Conservation (phyloP, 2,797 vertebrate genomes). For the Ptychadena robeensis region DNA sequence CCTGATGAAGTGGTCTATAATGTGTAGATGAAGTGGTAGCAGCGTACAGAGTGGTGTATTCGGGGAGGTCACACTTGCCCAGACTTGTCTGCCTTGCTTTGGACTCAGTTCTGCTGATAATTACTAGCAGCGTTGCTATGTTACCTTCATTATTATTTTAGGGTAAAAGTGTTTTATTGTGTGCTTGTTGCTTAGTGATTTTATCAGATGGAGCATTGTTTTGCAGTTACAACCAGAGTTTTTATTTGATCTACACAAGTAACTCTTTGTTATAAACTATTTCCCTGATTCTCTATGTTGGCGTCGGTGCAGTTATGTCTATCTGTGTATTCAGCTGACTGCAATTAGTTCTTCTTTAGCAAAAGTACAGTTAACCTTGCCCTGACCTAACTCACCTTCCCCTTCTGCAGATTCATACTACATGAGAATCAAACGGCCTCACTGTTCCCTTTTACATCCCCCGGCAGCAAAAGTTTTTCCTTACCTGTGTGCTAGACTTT, state of each 20-base stretch:
- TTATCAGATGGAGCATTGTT: slow-evolving; percentile 21
- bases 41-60: neutral
- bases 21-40: slow-evolving; percentile 39
- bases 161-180: slow-evolving; percentile 35
- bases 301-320: neutral
- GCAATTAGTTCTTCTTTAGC: too few relatives aligned
- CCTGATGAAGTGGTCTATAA: neutral
- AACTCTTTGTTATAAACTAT: slow-evolving; percentile 4
- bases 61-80: slow-evolving; percentile 29
- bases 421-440: too few relatives aligned
- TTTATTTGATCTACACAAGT: neutral
- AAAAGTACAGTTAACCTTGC: too few relatives aligned
- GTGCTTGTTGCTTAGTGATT: slow-evolving; percentile 41
- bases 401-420: too few relatives aligned
- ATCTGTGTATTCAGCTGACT: neutral
- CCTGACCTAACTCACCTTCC: too few relatives aligned
- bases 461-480: too few relatives aligned
- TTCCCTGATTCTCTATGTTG: neutral
- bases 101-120: slow-evolving; percentile 5
- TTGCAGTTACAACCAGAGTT: neutral
- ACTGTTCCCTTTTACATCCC: too few relatives aligned
- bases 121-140: slow-evolving; percentile 30
- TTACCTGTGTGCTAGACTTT: too few relatives aligned
- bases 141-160: slow-evolving; percentile 6
- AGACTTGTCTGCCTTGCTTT: slow-evolving; percentile 35